phyloP scores from a whole-genome alignment of 2,888 invertebrate species.

The Rhamphomyia laevipes region DNA sequence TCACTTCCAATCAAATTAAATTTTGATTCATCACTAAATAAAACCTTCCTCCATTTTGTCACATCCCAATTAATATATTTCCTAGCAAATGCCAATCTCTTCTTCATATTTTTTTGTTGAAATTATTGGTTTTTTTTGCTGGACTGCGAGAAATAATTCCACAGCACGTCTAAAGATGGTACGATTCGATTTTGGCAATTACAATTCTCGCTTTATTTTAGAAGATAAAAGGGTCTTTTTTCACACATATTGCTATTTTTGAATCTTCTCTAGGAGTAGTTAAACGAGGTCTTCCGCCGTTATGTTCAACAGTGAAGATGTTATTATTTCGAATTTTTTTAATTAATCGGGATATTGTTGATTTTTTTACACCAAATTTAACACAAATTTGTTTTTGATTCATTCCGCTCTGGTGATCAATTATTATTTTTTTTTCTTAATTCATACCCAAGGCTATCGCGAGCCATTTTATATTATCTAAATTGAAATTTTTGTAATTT shows the following conservation, averaged over 20 bases:
- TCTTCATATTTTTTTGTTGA: background rate
- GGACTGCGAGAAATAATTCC: background rate
- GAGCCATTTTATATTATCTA: too few species aligned
- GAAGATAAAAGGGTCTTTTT: background rate
- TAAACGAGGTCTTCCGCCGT: background rate
- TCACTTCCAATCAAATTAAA: background rate
- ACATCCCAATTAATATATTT: slow-evolving; percentile 2
- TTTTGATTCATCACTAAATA: background rate
- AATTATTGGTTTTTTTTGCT: slow-evolving; percentile 4
- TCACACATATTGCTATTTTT: background rate
- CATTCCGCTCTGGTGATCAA: too few species aligned
- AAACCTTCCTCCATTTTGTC: slow-evolving; percentile 1
- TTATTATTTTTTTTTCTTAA: too few species aligned
- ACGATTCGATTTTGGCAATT: background rate
- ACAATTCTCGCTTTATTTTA: background rate
- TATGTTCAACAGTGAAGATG: background rate
- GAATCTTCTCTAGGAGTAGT: background rate
- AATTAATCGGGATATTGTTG: background rate
- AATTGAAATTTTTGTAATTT: too few species aligned
- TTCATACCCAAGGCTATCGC: too few species aligned
- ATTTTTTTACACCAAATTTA: background rate
- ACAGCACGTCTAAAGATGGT: background rate
- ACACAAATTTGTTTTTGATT: background rate
- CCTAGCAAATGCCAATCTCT: slow-evolving; percentile 1
- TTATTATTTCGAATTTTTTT: background rate